Base-by-base conservation (phyloP, 2,113 vertebrate genomes). In the Zosterops borbonicus region DNA sequence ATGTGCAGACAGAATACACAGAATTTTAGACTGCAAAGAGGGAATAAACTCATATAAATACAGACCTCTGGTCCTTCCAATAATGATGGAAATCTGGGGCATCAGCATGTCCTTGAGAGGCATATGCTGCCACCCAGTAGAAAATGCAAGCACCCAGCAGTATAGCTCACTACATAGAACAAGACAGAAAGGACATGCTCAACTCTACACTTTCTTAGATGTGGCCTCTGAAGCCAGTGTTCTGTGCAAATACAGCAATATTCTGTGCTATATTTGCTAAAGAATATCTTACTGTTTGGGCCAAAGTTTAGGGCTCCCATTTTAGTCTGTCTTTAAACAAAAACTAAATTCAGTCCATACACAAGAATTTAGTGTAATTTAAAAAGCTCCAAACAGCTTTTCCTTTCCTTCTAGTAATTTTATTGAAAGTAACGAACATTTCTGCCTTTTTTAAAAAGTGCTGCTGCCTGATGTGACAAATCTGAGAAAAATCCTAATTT, bases 1-100 rank as follows among this genome's bases (percentile, higher is more conserved):
- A 47, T 0, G 0, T 1, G 4, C 16, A 21, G 35, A 49, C 1
- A 39, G 39, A 39, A 52, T 1, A 14, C 24, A 69, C 20, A 69
- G 65, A 76, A 49, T 62, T 87, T 52, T 74, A 35, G 46, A 53
- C 53, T 52, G 25, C 25, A 69, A 35, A 87, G 22, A 80, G 33
- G 31, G 37, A 70, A 53, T 31, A 64, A 79, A 33, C 12, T 83
- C 31, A 10, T 14, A 7, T 0, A 2, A 46, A 28, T 37, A 69
- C 35, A 75, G n/a, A 55, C 5, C 15, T 83, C 33, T 41, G 33
- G 20, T 79, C 58, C 6, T 79, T 73, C 13, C 67, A 76, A 9
- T 65, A 76, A 9, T 70, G 37, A 62, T 15, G 28, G 39, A 89
- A 83, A 83, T 83, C 55, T 53, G 60, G 24, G 42, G 29, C 27